Evolutionary conservation across 1,140 invertebrate species (phyloP), one percentile per base, ranked within the genome.

Genomic region (Aporrectodea caliginosa): DNA sequence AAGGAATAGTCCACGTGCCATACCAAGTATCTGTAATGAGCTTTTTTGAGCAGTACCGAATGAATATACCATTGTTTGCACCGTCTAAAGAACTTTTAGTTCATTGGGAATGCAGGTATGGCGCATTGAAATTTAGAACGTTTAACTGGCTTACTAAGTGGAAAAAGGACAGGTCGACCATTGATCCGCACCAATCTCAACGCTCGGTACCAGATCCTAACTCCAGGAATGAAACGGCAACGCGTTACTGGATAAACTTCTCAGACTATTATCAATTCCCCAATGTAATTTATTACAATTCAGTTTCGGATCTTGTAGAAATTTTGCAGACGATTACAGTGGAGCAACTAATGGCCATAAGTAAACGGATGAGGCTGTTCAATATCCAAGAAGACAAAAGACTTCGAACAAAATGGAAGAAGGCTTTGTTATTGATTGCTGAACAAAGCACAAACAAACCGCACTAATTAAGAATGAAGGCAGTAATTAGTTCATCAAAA

Each of bases 51-150:
- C 78, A 79, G 33, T 79, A 79, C 78, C 30, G 69, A 16, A 79
- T 79, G 78, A 74, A 74, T 35, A 79, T 79, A n/a, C 78, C 78
- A 16, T 34, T 79, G 29, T 79, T 79, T 32, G 68, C 58, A 22
- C 78, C 78, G 43, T 79, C 78, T 35, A 27, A 31, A 0, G 33
- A 79, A 16, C 78, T 79, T 29, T 35, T 79, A 2, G 71, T 70
- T 35, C 27, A 30, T 12, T 74, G 70, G 70, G 30, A 79, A 16
- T 22, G 29, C 6, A 33, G 74, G 16, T 33, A 73, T 32, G 68
- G 71, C 32, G n/a, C 74, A n/a, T 35, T 79, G 75, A 27, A 31
- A 35, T 32, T 29, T 22, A 76, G 75, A 68, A 6, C 6, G 6
- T 12, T 58, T 6, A 58, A 58, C 22, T 12, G 6, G 6, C 22